A percentile compares a stretch with the other conserved stretches of the same genome.
Conservation (phyloP, 2,797 vertebrate genomes). For the Aphelocoma californica region DNA sequence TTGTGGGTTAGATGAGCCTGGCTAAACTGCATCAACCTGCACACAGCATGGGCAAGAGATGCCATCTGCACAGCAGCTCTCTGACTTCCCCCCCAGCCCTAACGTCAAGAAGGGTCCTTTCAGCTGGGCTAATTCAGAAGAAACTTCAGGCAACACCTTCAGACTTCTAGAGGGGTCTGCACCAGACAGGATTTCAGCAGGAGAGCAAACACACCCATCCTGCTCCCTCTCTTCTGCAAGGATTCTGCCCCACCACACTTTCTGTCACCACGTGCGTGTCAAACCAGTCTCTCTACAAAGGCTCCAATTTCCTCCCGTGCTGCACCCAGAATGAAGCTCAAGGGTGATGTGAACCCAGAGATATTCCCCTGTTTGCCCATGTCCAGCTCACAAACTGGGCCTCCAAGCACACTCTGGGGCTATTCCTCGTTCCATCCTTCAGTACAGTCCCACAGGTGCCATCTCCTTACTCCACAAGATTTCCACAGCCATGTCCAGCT, state of each 20-base stretch:
- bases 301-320: background rate
- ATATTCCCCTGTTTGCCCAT: background rate
- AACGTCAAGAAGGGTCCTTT: background rate
- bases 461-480: background rate
- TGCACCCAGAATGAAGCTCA: background rate
- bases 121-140: background rate
- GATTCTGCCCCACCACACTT: background rate
- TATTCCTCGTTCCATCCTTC: background rate
- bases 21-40: background rate
- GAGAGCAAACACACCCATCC: background rate
- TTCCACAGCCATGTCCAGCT: background rate
- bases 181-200: background rate
- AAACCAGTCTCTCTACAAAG: background rate
- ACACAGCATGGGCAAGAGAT: background rate
- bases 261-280: rapidly evolving
- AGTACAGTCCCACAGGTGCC: rapidly evolving
- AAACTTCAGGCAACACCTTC: background rate
- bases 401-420: background rate
- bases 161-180: background rate
- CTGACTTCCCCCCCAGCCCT: background rate
- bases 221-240: background rate
- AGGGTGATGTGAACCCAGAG: background rate
- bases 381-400: background rate
- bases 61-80: background rate
- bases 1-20: background rate